Evolutionary conservation across 2,888 invertebrate genomes (phyloP), one percentile per base, ranked within the genome.

Genomic region (Chloroclystis v-ata): DNA sequence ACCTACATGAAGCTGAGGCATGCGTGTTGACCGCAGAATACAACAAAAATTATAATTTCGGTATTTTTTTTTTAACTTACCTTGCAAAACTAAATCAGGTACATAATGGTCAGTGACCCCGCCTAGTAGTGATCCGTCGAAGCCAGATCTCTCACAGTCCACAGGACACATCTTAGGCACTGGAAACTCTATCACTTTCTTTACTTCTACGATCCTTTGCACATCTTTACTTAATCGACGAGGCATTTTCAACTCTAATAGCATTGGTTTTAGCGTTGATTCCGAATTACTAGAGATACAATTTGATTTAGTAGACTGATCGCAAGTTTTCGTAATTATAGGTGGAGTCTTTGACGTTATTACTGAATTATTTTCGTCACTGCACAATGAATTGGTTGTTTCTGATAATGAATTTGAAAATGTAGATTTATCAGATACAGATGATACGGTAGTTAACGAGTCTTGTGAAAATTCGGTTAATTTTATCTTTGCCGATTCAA

Each of bases 71-170:
- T n/a, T n/a, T n/a, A n/a, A n/a, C 58, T 73, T 49, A 82, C 91
- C 93, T 87, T 95, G 95, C 64, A 95, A 85, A 53, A 94, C 91
- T 90, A 94, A 91, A 84, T 93, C 92, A 63, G 93, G 90, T 71
- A 92, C 89, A 73, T 93, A 93, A 64, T 91, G 91, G 66, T 92
- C 90, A 46, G 89, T 89, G 38, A 92, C 78, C 35, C 90, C 91
- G 16, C 92, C 89, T 54, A 93, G 84, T 45, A 93, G 70, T 16
- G 92, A 90, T 3, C 84, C 85, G 43, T 90, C 89, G 63, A 90
- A 92, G 0, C 90, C 91, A 1, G 88, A 75, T 1, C 60, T 49
- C 29, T 51, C 24, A 52, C 41, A 10, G 52, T 46, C 46, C 4
- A 51, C 51, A 28, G 54, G 44, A 24, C 57, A 49, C 47, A 79